Base-by-base conservation (phyloP, 1,140 invertebrate genomes). In the Leucophenga varia region DNA sequence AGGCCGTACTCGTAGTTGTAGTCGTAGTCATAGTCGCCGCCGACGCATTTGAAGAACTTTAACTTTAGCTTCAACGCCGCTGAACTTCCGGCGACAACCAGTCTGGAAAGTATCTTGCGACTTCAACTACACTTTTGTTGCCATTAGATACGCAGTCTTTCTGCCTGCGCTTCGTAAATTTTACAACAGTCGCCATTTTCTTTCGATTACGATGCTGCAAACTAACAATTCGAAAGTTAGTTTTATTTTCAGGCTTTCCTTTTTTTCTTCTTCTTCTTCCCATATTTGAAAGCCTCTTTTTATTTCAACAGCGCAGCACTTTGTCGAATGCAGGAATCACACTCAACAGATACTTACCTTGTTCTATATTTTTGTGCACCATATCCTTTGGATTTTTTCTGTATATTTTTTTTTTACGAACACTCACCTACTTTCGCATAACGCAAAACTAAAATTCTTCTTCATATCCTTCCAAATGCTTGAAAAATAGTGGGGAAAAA, bases 351-450 rank as follows among this genome's bases (percentile, higher is more conserved):
- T 59, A 48, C 60, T 69, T 69, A 69, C 57, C 54, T 67, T 59
- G 65, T 63, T 59, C 65, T 56, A 70, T 70, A 70, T 70, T 70
- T 70, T 47, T 70, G 9, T 68, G 56, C 60, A 58, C 48, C 57
- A 67, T 67, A 68, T 67, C 59, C 63, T 67, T 67, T 67, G 64
- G n/a, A n/a, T n/a, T n/a, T n/a, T n/a, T n/a, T n/a, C n/a, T n/a
- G n/a, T n/a, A 67, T 65, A 68, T 55, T 48, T 10, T 6, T 25
- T 25, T 25, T 25, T 25, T 25, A 5, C 22, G 10, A 40, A 56
- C 55, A 57, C 63, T 67, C 54, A 67, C 63, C 64, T 58, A 67
- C 59, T 50, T 67, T n/a, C 46, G 44, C 49, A 28, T 28, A 12
- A 28, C 12, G 25, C 25, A 28, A 12, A 6, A 28, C 25, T 28